Evolutionary conservation across 2,888 invertebrate species (phyloP).

Genomic region (Trachelus troglodyta): DNA sequence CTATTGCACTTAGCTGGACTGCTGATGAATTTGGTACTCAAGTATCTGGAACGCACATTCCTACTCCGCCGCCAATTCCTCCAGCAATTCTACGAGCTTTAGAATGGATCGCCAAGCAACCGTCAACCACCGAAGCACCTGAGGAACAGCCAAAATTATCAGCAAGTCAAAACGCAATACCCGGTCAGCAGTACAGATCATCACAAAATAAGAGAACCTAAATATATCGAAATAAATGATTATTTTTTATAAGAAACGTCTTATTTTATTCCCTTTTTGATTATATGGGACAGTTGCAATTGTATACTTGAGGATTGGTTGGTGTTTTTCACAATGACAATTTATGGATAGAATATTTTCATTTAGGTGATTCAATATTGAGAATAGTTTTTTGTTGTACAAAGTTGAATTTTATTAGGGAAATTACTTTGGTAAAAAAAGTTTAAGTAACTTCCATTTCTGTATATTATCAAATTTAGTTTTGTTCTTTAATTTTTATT

Average conservation of each 20-base stretch:
- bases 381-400: neutral
- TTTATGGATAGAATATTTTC: neutral
- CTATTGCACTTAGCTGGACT: conserved; percentile 62
- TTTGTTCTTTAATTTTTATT: neutral
- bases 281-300: neutral
- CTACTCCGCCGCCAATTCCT: conserved; percentile 62
- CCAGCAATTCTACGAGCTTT: conserved; percentile 60
- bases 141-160: neutral
- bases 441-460: neutral
- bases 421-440: neutral
- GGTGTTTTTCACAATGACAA: neutral
- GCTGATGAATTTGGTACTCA: conserved; percentile 63
- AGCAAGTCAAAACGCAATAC: neutral
- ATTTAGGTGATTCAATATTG: neutral
- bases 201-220: conserved; percentile 15
- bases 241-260: conserved; percentile 4
- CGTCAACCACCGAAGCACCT: conserved; percentile 56
- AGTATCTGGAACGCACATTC: conserved; percentile 57
- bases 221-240: neutral
- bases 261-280: neutral
- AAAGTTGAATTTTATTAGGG: neutral
- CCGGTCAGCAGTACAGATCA: conserved; percentile 11
- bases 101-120: conserved; percentile 63
- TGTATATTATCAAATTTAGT: neutral
- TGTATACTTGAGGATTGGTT: neutral